Conservation (phyloP, 1,140 invertebrate genomes). For the Acarapis woodi region DNA sequence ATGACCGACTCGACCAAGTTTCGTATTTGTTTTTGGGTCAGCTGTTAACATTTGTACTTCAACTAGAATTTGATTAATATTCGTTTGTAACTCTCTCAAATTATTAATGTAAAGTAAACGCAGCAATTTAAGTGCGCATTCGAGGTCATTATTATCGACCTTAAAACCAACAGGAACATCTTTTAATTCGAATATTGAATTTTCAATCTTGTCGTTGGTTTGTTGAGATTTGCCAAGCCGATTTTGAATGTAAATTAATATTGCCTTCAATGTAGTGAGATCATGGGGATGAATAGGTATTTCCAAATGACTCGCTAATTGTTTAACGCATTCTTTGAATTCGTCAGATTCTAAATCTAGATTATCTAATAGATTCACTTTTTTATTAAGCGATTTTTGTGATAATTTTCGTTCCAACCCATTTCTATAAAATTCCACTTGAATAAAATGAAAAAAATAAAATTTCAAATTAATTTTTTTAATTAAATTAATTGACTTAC, state of each 20-base stretch:
- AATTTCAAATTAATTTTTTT: not conserved
- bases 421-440: slow-evolving; percentile 5
- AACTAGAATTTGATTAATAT: slow-evolving; percentile 77
- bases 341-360: slow-evolving; percentile 49
- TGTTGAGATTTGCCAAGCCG: slow-evolving; percentile 8
- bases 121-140: slow-evolving; percentile 44
- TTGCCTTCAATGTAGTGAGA: slow-evolving; percentile 32
- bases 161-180: slow-evolving; percentile 35
- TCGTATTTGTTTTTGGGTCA: slow-evolving; percentile 85
- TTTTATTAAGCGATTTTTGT: slow-evolving; percentile 27
- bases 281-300: slow-evolving; percentile 50
- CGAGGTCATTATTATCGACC: slow-evolving; percentile 27
- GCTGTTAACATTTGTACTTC: slow-evolving; percentile 68
- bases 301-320: slow-evolving; percentile 42
- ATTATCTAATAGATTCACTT: slow-evolving; percentile 52
- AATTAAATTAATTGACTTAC: slow-evolving; percentile 21
- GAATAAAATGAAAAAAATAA: not conserved
- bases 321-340: slow-evolving; percentile 45
- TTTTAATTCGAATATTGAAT: slow-evolving; percentile 32
- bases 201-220: slow-evolving; percentile 17
- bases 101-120: slow-evolving; percentile 68
- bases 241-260: too few relatives aligned
- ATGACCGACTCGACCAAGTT: slow-evolving; percentile 61
- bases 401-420: slow-evolving; percentile 22
- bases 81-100: slow-evolving; percentile 61